Conservation (phyloP, 2,113 vertebrate genomes). For the Phyllostomus discolor region DNA sequence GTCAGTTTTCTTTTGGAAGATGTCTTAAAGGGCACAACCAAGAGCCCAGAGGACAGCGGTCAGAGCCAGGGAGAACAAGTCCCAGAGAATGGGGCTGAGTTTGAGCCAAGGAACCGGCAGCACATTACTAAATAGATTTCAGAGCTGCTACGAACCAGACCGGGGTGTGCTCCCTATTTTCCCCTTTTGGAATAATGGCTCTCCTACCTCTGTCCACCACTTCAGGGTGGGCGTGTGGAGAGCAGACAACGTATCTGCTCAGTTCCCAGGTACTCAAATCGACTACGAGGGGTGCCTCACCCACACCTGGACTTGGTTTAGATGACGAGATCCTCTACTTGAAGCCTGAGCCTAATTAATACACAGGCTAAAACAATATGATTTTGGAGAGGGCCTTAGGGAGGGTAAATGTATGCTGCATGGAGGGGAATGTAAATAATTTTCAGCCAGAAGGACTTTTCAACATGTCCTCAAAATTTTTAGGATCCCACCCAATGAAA, state of each 20-base stretch:
- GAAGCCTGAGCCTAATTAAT: background rate
- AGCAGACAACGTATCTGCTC: background rate
- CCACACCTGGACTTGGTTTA: background rate
- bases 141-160: background rate
- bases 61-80: background rate
- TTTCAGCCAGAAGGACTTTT: background rate
- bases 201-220: background rate
- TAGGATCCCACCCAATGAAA: background rate
- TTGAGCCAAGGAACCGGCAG: no score
- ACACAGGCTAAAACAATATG: background rate
- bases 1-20: background rate
- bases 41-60: background rate
- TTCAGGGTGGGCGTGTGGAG: background rate
- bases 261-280: fast-evolving
- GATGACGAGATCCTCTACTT: background rate
- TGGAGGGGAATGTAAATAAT: background rate
- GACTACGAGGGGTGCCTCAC: background rate
- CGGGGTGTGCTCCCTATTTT: background rate
- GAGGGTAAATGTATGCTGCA: background rate
- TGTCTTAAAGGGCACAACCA: background rate
- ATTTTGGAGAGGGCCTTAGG: background rate
- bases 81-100: background rate
- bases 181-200: background rate
- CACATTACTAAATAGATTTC: background rate
- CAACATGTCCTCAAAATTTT: background rate